phyloP scores from a whole-genome alignment of 2,888 invertebrate species.

The Morpho achilles region DNA sequence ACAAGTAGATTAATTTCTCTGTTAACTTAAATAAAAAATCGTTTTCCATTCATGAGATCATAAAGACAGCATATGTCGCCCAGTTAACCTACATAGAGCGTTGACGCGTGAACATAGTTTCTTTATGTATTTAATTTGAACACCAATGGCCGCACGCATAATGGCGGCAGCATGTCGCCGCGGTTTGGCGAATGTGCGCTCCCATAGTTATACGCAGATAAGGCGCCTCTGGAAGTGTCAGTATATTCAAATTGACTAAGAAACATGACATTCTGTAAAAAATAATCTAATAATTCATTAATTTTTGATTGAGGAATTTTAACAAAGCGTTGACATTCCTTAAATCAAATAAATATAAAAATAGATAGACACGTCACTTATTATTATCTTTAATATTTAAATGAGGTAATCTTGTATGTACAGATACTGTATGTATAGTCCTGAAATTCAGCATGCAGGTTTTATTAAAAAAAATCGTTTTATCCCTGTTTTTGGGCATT shows the following conservation, averaged over 20 bases:
- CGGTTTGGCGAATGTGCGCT: conserved; percentile 66
- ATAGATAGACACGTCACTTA: too few species aligned
- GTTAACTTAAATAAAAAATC: not conserved
- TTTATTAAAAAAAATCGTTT: too few species aligned
- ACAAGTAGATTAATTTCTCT: too few species aligned
- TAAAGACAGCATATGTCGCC: conserved; percentile 27
- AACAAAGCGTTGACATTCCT: too few species aligned
- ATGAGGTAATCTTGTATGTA: too few species aligned
- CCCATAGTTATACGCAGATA: conserved; percentile 32
- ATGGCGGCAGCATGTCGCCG: conserved; percentile 70
- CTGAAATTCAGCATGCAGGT: too few species aligned
- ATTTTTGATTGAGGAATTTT: too few species aligned
- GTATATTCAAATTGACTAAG: not conserved
- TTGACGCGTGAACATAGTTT: conserved; percentile 54
- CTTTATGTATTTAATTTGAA: conserved; percentile 75
- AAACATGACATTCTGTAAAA: not conserved
- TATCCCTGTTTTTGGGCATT: too few species aligned
- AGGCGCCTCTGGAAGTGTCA: conserved; percentile 11
- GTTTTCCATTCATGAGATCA: conserved; percentile 1
- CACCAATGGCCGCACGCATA: conserved; percentile 62
- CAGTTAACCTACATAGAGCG: conserved; percentile 25
- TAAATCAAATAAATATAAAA: too few species aligned
- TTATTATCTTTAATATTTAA: too few species aligned
- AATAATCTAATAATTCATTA: too few species aligned
- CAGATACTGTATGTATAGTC: too few species aligned